Evolutionary conservation across 1,140 invertebrate species (phyloP).

Genomic region (Sycophila sp.): DNA sequence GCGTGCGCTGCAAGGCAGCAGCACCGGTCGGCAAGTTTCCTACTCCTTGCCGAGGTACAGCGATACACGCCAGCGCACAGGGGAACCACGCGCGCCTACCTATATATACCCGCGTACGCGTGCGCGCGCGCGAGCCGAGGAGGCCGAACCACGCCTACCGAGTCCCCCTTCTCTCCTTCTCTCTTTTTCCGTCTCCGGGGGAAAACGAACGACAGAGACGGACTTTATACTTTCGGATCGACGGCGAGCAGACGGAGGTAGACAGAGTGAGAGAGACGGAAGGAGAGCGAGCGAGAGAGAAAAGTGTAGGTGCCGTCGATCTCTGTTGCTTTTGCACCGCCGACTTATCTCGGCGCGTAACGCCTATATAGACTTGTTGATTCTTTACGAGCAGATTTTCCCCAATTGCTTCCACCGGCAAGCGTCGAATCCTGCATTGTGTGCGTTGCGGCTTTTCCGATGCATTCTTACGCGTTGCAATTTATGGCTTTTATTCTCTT

Average conservation of each 20-base stretch:
- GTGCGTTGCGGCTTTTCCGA: too few species aligned
- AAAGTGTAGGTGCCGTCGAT: slow-evolving; percentile 7
- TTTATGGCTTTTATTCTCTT: too few species aligned
- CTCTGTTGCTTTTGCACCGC: background rate
- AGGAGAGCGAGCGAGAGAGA: background rate
- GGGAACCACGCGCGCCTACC: background rate
- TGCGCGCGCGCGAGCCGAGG: slow-evolving; percentile 43
- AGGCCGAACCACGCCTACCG: slow-evolving; percentile 54
- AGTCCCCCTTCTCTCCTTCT: slow-evolving; percentile 15
- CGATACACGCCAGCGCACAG: background rate
- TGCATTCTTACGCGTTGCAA: too few species aligned
- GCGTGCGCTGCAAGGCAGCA: too few species aligned
- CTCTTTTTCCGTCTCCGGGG: background rate
- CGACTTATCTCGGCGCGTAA: slow-evolving; percentile 7
- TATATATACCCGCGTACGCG: slow-evolving; percentile 41
- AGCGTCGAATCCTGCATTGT: too few species aligned
- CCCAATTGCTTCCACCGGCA: too few species aligned
- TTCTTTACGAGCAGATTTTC: too few species aligned
- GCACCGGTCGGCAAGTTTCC: background rate
- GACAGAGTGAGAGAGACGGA: background rate
- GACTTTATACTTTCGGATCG: background rate
- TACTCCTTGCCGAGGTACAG: background rate
- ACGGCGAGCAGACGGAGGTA: background rate
- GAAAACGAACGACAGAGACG: slow-evolving; percentile 1
- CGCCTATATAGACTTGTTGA: slow-evolving; percentile 29